These are phyloP conservation scores for Chesias legatella DNA, from an alignment of 2,888 invertebrate genomes.

Conservation along the genomic window DNA sequence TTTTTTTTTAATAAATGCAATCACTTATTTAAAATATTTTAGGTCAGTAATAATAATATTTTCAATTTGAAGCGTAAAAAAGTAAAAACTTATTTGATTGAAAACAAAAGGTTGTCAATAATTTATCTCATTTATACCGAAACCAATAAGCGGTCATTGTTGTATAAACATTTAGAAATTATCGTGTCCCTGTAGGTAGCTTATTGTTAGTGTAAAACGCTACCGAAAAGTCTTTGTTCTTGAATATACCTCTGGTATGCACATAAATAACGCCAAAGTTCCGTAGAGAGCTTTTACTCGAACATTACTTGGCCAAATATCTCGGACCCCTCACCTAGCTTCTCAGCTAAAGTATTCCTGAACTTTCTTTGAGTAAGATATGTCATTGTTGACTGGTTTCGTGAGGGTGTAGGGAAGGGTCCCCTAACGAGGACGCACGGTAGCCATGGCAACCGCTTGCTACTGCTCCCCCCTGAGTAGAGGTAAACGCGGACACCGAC, in stretches of 20 bases:
- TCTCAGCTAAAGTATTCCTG: conserved; percentile 18
- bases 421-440: conserved; percentile 57
- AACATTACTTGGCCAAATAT: conserved; percentile 19
- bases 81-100: too few species aligned
- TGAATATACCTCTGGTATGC: conserved; percentile 5
- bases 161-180: too few species aligned
- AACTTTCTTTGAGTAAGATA: conserved; percentile 39
- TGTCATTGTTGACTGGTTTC: conserved; percentile 61
- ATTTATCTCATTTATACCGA: too few species aligned
- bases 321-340: conserved; percentile 10
- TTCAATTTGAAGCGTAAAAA: too few species aligned
- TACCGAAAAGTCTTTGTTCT: too few species aligned
- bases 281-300: conserved; percentile 14
- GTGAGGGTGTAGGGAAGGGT: conserved; percentile 54
- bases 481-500: conserved; percentile 15
- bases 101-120: too few species aligned
- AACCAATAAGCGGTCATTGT: too few species aligned
- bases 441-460: conserved; percentile 68
- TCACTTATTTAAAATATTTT: too few species aligned
- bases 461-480: conserved; percentile 69
- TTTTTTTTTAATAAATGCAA: too few species aligned
- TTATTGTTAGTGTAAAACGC: too few species aligned
- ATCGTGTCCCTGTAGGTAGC: too few species aligned
- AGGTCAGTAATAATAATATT: too few species aligned
- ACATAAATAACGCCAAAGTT: conserved; percentile 26